Percentiles rank a stretch among this genome's conserved stretches.
Evolutionary conservation across 2,888 invertebrate species (phyloP).

Genomic region (Paralinhomoeus sp.): DNA sequence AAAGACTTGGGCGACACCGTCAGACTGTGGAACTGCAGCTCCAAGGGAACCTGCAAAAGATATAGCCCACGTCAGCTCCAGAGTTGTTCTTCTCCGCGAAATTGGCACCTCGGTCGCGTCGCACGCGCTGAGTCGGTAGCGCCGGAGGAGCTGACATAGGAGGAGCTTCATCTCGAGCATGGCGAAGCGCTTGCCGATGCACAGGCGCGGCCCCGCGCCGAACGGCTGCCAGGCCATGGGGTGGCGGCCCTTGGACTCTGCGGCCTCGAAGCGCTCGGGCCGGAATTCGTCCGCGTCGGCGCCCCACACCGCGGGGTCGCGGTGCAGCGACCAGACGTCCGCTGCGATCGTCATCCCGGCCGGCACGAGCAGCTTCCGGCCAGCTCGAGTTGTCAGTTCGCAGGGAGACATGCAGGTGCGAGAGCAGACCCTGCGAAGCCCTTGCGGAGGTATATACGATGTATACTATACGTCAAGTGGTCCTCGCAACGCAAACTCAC

Average conservation of each 20-base stretch:
- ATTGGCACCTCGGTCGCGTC: no score
- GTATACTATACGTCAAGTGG: not conserved
- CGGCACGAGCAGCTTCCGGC: constrained; percentile 2
- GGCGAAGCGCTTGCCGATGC: constrained; percentile 4
- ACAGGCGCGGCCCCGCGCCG: constrained; percentile 10
- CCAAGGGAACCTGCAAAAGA: no score
- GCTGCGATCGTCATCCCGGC: constrained; percentile 10
- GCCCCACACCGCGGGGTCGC: constrained; percentile 16
- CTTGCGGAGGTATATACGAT: not conserved
- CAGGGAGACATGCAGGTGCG: constrained; percentile 4
- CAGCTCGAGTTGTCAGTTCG: not conserved
- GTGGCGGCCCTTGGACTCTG: no score
- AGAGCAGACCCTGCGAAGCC: constrained; percentile 3
- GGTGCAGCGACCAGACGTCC: constrained; percentile 15
- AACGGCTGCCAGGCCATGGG: constrained; percentile 9
- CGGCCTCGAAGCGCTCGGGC: constrained; percentile 10
- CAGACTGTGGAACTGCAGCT: no score
- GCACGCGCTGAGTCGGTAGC: no score
- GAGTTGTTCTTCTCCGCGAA: no score
- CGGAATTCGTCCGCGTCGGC: constrained; percentile 13
- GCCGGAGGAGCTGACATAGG: not conserved
- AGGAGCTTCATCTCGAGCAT: constrained; percentile 2
- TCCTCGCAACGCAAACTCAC: constrained; percentile 7
- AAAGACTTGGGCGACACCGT: no score
- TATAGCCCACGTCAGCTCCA: no score